Base-by-base conservation (phyloP, 2,797 vertebrate species). In the Sternotherus odoratus region DNA sequence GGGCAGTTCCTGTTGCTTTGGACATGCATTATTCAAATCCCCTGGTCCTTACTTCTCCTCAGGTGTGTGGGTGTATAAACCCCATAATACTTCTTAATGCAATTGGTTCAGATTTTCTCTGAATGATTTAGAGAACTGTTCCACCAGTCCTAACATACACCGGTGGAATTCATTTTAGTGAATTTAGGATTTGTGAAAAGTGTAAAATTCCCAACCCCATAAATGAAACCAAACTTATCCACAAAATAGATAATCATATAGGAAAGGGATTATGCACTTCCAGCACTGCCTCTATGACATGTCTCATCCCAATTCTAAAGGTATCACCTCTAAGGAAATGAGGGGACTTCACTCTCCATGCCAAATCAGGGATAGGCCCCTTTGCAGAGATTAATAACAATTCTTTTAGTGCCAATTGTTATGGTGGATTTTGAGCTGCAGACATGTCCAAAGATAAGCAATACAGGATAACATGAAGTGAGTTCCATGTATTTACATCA, bases 381-480 rank as follows among this genome's bases (percentile, higher is more conserved):
- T 66, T 10, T 79, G 15, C 6, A 77, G 46, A 24, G 7, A 4
- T 53, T 81, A 17, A 8, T 49, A 79, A 53, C 36, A 19, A 69
- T 36, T 69, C 13, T 78, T 85, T 69, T 30, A 12, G 26, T 74
- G 79, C 51, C 36, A 87, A 48, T 2, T 6, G 75, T 23, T 8
- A 75, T 28, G 6, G 23, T 9, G 49, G 57, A 60, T 87, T 85
- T 57, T 36, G 89, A 39, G 23, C 24, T 63, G 10, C 23, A 85
- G 57, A 87, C 33, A 90, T 4, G 39, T 84, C 85, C 90, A 46
- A 90, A 91, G 89, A 49, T 33, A 53, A 89, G 82, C 51, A 75
- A 77, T 10, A 12, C 12, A 85, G 87, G 86, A n/a, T 56, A 95
- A 91, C 16, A 30, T 80, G 86, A 93, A 90, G 33, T 78, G 81